A percentile compares a stretch with the other conserved stretches of the same genome.
Evolutionary conservation across 2,797 vertebrate genomes (phyloP).

Genomic region (Sparus aurata): DNA sequence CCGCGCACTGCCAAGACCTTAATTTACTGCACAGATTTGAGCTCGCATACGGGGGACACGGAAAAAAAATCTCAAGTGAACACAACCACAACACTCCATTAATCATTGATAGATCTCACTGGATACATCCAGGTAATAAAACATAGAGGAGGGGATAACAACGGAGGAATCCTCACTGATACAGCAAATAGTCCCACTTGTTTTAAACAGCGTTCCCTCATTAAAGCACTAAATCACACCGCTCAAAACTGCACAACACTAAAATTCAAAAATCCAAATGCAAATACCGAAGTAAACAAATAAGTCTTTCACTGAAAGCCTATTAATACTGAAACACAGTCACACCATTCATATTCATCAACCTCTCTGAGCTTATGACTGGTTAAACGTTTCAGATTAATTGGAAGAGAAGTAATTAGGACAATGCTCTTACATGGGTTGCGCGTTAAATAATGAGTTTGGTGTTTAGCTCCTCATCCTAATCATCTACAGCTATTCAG

Average conservation of each 20-base stretch:
- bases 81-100: conserved; percentile 40
- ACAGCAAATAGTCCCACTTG: neutral
- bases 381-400: neutral
- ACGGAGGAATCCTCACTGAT: conserved; percentile 15
- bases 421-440: neutral
- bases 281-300: conserved; percentile 4
- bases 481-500: conserved; percentile 4
- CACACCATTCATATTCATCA: neutral
- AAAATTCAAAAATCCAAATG: neutral
- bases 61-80: conserved; percentile 47
- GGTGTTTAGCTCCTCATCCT: neutral
- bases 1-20: conserved; percentile 36
- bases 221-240: neutral
- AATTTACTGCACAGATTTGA: conserved; percentile 47
- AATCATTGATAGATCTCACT: conserved; percentile 45
- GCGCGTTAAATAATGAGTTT: neutral
- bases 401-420: neutral
- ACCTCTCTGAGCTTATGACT: neutral
- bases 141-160: conserved; percentile 5
- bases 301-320: neutral
- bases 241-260: neutral
- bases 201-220: conserved; percentile 1
- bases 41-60: conserved; percentile 31
- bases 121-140: conserved; percentile 23
- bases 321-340: neutral